Evolutionary conservation across 2,888 invertebrate genomes (phyloP), one percentile per base, ranked within the genome.

Genomic region (Dasysyrphus tricinctus): DNA sequence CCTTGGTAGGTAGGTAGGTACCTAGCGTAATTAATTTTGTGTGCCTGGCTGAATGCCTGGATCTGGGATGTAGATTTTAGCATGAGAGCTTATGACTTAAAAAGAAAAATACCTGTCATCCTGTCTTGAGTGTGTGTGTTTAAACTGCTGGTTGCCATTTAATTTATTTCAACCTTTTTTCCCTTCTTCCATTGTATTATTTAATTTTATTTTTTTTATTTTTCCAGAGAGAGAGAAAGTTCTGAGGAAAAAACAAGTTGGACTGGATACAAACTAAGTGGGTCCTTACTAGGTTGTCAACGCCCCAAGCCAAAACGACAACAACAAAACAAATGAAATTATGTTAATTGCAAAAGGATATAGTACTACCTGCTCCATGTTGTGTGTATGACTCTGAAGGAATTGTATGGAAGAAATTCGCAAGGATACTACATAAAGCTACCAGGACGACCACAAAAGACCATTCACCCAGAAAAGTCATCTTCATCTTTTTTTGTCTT

Each of bases 321-420:
- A 75, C 34, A 49, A 39, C 39, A 49, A 11, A 16, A 49, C 61
- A 80, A 80, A 76, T 78, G 57, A 59, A 81, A 78, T 81, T 86
- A 86, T 82, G 81, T 75, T 81, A 74, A 81, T 81, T 86, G 75
- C 65, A 75, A 69, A 57, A 37, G 70, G 51, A 76, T 65, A 81
- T 32, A 16, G 4, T 8, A 19, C 51, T 24, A 39, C 57, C 76
- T 54, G 37, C 54, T 69, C n/a, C 12, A 34, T 57, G 44, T 39
- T 37, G 19, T 76, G 51, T 42, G 32, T 67, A 44, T 49, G 57
- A 59, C 39, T 69, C 24, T 63, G 51, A 51, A 34, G 65, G 3
- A 24, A 32, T 49, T 47, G 51, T 81, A 47, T 67, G 70, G 70
- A 79, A 73, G 37, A 12, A 32, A 65, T 72, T 49, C 59, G 57